A percentile compares a stretch with the other conserved stretches of the same genome.
Evolutionary conservation across 1,140 invertebrate genomes (phyloP).

Genomic region (Zaprionus africanus): DNA sequence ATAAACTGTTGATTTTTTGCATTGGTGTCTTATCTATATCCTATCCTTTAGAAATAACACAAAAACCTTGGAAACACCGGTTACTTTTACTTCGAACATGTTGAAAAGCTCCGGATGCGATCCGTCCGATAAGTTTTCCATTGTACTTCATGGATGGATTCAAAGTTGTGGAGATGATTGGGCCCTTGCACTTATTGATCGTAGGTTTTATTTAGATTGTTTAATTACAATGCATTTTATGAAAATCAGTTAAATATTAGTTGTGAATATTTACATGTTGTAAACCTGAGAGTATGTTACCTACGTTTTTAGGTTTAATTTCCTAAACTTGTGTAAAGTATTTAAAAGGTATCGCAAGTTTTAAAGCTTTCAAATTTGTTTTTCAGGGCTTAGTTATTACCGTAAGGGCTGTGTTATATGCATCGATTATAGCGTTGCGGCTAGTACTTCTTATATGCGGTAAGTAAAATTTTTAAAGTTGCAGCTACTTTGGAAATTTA

Average conservation of each 20-base stretch:
- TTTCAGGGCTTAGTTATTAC: constrained; percentile 72
- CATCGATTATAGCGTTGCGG: constrained; percentile 74
- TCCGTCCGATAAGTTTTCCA: constrained; percentile 67
- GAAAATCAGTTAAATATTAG: no score
- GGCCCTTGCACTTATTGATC: constrained; percentile 69
- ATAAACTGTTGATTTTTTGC: not conserved
- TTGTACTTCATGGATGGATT: constrained; percentile 81
- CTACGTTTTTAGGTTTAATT: no score
- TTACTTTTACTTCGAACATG: constrained; percentile 39
- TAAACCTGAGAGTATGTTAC: no score
- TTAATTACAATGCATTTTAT: not conserved
- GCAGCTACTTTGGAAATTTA: not conserved
- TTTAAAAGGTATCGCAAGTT: no score
- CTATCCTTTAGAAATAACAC: constrained; percentile 55
- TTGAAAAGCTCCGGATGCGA: constrained; percentile 53
- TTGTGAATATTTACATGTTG: no score
- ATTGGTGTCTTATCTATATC: not conserved
- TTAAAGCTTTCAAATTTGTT: not conserved
- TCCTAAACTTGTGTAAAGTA: no score
- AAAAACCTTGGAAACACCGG: constrained; percentile 52
- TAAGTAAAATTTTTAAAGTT: constrained; percentile 8
- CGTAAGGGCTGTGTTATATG: constrained; percentile 81
- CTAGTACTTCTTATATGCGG: constrained; percentile 69
- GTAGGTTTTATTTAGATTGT: constrained; percentile 41
- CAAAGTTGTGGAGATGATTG: constrained; percentile 76